Evolutionary conservation across 1,140 invertebrate species (phyloP).

Genomic region (Elysia chlorotica): DNA sequence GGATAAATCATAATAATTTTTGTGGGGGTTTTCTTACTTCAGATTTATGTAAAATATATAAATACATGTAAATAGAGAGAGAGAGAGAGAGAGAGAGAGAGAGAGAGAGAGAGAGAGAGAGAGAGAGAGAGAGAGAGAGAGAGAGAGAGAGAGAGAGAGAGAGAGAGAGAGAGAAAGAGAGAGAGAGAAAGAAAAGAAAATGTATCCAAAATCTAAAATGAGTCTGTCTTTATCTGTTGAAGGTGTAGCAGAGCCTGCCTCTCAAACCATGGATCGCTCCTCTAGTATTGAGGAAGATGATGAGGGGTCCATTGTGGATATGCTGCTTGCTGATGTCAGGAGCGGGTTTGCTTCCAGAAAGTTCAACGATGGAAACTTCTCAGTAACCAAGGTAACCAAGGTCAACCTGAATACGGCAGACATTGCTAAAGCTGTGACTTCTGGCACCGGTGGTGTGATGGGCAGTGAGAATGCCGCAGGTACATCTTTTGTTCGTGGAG

Average conservation of each 20-base stretch:
- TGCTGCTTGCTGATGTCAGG: conserved; percentile 51
- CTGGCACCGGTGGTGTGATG: conserved; percentile 9
- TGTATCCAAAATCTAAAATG: too few relatives aligned
- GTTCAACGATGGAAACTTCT: conserved; percentile 46
- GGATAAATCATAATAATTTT: too few relatives aligned
- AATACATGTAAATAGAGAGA: too few relatives aligned
- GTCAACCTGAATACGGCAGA: conserved; percentile 35
- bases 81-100: too few relatives aligned
- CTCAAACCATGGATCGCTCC: conserved; percentile 23
- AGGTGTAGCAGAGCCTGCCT: conserved; percentile 24
- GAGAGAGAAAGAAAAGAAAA: too few relatives aligned
- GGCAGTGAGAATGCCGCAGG: not conserved
- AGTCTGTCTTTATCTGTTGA: conserved; percentile 20
- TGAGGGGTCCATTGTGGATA: conserved; percentile 49
- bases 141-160: too few relatives aligned
- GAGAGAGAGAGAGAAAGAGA: too few relatives aligned
- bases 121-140: too few relatives aligned
- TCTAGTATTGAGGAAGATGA: conserved; percentile 26
- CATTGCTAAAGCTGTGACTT: conserved; percentile 1
- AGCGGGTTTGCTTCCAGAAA: conserved; percentile 48
- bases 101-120: too few relatives aligned
- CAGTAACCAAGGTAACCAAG: conserved; percentile 48
- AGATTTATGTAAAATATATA: too few relatives aligned
- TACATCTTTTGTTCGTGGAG: conserved; percentile 38
- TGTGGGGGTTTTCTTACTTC: too few relatives aligned